phyloP scores from a whole-genome alignment of 2,113 vertebrate species.

The Muntiacus reevesi region DNA sequence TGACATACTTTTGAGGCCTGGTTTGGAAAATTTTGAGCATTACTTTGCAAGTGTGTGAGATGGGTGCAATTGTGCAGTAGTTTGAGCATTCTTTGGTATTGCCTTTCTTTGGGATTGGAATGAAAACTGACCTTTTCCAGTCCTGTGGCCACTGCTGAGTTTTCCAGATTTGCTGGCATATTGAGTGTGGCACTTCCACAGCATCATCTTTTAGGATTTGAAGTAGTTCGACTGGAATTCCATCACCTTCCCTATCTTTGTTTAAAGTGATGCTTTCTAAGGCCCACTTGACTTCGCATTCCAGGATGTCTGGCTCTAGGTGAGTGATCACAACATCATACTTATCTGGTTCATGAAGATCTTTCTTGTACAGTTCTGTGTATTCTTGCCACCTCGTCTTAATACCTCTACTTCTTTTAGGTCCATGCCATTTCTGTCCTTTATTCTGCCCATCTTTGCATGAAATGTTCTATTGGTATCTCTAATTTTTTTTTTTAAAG shows the following conservation, averaged over 20 bases:
- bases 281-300: neutral
- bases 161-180: neutral
- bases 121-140: neutral
- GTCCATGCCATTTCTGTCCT: neutral
- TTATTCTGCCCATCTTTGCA: neutral
- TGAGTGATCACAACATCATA: neutral
- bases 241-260: neutral
- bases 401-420: neutral
- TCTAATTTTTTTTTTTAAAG: neutral
- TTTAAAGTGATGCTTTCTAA: neutral
- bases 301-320: neutral
- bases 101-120: neutral
- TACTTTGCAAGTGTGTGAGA: rapidly evolving
- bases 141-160: neutral
- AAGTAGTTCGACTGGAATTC: neutral
- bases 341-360: neutral
- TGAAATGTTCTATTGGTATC: neutral
- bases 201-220: neutral
- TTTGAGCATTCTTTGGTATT: neutral
- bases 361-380: neutral
- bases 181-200: neutral
- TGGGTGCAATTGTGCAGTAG: neutral
- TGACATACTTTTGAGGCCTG: neutral
- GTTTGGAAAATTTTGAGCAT: neutral
- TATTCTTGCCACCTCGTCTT: neutral